Evolutionary conservation across 1,140 invertebrate genomes (phyloP).

Genomic region (Ceratosolen fusciceps): DNA sequence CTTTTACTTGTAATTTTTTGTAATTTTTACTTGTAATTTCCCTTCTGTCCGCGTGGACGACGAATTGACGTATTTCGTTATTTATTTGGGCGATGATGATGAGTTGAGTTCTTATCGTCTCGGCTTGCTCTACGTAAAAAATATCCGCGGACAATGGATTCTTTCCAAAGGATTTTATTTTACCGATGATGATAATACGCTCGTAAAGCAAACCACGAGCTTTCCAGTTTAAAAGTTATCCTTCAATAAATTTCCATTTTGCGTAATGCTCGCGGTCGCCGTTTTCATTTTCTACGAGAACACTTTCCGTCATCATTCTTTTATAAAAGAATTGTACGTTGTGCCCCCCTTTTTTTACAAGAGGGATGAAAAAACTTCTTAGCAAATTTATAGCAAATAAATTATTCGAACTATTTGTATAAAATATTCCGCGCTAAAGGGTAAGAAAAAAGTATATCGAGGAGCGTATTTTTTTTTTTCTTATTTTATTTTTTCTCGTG

Average conservation of each 20-base stretch:
- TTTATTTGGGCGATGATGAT: too few species aligned
- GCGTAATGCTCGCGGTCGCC: constrained; percentile 26
- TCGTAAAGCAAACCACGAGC: constrained; percentile 16
- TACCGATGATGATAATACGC: constrained; percentile 26
- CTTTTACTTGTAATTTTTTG: too few species aligned
- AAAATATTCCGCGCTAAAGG: neutral
- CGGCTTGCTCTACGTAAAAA: too few species aligned
- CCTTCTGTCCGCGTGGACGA: too few species aligned
- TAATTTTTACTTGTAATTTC: too few species aligned
- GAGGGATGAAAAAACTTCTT: constrained; percentile 39
- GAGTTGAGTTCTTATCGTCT: too few species aligned
- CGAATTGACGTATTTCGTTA: neutral
- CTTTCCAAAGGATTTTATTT: constrained; percentile 35
- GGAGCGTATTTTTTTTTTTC: too few species aligned
- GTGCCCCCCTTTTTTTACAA: constrained; percentile 25
- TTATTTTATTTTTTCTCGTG: neutral
- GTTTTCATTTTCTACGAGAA: constrained; percentile 47
- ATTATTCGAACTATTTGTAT: constrained; percentile 22
- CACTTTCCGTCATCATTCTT: constrained; percentile 48
- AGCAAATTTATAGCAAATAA: constrained; percentile 23
- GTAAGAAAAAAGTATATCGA: too few species aligned
- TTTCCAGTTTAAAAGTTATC: constrained; percentile 45
- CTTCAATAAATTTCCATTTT: constrained; percentile 50
- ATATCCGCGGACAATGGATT: constrained; percentile 12
- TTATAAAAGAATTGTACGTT: constrained; percentile 39